phyloP scores from a whole-genome alignment of 2,113 vertebrate genomes.

The Aspiorhynchus laticeps region DNA sequence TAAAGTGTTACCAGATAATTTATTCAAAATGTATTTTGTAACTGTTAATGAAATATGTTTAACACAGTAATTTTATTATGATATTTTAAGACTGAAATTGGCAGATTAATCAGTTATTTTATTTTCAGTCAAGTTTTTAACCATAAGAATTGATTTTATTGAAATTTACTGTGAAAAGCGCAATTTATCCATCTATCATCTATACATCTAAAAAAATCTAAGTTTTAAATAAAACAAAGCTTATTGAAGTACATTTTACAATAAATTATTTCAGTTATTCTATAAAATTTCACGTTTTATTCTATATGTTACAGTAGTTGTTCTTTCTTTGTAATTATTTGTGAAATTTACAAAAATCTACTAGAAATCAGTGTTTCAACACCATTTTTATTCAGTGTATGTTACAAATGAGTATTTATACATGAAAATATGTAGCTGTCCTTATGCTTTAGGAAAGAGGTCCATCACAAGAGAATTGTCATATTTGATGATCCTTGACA shows the following conservation, averaged over 20 bases:
- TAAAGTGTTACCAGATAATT: too few relatives aligned
- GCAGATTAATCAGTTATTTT: not conserved
- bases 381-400: not conserved
- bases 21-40: not conserved
- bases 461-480: not conserved
- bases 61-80: not conserved
- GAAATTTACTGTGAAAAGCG: not conserved
- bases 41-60: not conserved
- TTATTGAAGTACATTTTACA: too few relatives aligned
- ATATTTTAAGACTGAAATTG: not conserved
- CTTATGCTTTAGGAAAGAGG: not conserved
- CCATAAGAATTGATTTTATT: not conserved
- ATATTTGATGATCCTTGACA: not conserved
- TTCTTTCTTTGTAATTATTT: too few relatives aligned
- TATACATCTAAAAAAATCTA: too few relatives aligned
- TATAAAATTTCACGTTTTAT: too few relatives aligned
- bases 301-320: too few relatives aligned
- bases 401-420: not conserved
- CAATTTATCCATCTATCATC: not conserved
- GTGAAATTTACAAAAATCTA: too few relatives aligned
- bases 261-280: not conserved
- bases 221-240: too few relatives aligned
- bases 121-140: not conserved
- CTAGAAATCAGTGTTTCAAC: too few relatives aligned
- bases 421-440: not conserved